A percentile compares a stretch with the other conserved stretches of the same genome.
Evolutionary conservation across 2,797 vertebrate species (phyloP).

Genomic region (Danio tinwini): DNA sequence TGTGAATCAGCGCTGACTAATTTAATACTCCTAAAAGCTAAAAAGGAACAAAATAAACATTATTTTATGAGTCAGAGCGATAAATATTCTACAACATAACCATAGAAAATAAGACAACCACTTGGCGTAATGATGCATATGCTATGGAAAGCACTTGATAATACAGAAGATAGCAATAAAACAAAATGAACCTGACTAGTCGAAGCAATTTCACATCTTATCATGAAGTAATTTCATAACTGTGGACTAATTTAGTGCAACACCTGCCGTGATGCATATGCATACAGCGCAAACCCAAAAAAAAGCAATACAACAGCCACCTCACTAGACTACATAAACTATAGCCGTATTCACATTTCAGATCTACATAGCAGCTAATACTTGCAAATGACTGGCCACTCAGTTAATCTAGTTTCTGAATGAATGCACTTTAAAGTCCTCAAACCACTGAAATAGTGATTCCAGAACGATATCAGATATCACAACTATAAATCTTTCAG

Average conservation of each 20-base stretch:
- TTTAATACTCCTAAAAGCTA: conserved; percentile 19
- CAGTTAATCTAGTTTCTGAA: background rate
- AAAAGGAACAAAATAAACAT: background rate
- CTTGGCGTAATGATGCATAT: background rate
- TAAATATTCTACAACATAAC: background rate
- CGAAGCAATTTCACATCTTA: background rate
- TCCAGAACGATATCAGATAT: no score
- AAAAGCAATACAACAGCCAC: background rate
- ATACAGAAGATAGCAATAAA: background rate
- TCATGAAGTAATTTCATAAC: background rate
- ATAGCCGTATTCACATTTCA: background rate
- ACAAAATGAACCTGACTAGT: background rate
- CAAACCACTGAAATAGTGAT: background rate
- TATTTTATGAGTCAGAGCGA: conserved; percentile 10
- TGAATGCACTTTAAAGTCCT: background rate
- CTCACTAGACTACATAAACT: background rate
- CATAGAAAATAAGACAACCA: conserved; percentile 7
- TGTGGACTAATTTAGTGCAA: background rate
- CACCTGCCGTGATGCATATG: conserved; percentile 5
- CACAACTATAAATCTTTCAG: no score
- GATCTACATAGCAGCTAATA: background rate
- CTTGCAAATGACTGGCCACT: background rate
- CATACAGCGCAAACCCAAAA: background rate
- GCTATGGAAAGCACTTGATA: background rate
- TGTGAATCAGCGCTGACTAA: conserved; percentile 11